A percentile compares a stretch with the other conserved stretches of the same genome.
Conservation (phyloP, 1,140 invertebrate genomes). For the Nebria ingens region DNA sequence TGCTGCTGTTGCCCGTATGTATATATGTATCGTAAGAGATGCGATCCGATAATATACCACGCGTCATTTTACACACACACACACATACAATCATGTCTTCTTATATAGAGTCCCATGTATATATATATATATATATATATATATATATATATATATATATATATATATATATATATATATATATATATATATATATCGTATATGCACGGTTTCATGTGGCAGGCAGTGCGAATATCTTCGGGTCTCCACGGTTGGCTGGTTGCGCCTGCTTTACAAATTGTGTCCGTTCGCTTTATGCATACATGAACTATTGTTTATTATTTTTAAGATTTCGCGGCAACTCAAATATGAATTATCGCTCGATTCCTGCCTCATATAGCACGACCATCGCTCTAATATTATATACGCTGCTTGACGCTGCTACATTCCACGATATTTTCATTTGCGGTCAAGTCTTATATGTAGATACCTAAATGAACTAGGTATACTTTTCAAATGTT, state of each 20-base stretch:
- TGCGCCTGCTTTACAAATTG: slow-evolving; percentile 31
- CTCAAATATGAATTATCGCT: slow-evolving; percentile 27
- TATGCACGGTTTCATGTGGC: background rate
- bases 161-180: too few relatives aligned
- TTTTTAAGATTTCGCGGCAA: slow-evolving; percentile 22
- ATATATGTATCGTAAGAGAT: background rate
- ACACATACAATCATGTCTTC: too few relatives aligned
- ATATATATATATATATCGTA: background rate
- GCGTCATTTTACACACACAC: too few relatives aligned
- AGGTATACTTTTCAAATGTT: too few relatives aligned
- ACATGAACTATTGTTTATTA: slow-evolving; percentile 34
- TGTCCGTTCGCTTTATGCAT: slow-evolving; percentile 33
- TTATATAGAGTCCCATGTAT: too few relatives aligned
- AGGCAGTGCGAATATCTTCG: slow-evolving; percentile 3
- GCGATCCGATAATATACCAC: background rate
- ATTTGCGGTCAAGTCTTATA: background rate
- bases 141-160: too few relatives aligned
- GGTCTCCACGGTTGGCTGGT: slow-evolving; percentile 29
- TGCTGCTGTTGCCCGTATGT: background rate
- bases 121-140: too few relatives aligned
- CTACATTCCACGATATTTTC: too few relatives aligned
- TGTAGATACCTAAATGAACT: too few relatives aligned
- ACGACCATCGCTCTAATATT: background rate
- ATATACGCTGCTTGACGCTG: background rate
- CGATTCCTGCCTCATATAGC: slow-evolving; percentile 7